Percentiles rank a stretch among this genome's conserved stretches.
Evolutionary conservation across 2,113 vertebrate genomes (phyloP).

Genomic region (Euleptes europaea): DNA sequence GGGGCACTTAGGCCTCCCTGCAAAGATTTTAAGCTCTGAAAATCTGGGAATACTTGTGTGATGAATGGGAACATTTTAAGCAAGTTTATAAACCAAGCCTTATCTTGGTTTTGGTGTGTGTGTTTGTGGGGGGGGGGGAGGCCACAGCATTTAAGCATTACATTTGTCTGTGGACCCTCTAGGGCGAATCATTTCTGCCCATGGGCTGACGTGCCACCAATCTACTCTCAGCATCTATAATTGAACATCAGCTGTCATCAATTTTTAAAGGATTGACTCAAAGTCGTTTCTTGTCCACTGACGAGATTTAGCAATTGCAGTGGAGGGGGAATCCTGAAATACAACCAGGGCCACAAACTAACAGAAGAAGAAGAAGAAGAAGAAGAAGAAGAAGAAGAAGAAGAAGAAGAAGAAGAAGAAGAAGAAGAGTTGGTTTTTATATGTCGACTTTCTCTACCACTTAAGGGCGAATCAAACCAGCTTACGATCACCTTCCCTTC

Average conservation of each 20-base stretch:
- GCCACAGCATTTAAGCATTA: conserved; percentile 61
- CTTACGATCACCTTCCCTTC: no score
- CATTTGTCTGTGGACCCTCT: conserved; percentile 66
- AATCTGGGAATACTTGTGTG: no score
- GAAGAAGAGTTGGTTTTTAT: no score
- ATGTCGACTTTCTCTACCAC: no score
- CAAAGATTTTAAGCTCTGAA: no score
- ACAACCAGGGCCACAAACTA: no score
- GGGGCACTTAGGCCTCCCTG: background rate
- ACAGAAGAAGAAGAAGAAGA: no score
- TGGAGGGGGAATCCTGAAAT: conserved; percentile 38
- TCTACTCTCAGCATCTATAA: conserved; percentile 60
- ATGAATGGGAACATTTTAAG: conserved; percentile 44
- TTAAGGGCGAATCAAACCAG: no score
- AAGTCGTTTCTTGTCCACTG: conserved; percentile 48
- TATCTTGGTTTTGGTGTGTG: conserved; percentile 19
- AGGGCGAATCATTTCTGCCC: conserved; percentile 59
- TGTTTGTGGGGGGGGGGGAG: no score
- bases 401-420: no score
- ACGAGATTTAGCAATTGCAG: conserved; percentile 8
- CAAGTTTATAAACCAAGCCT: conserved; percentile 59
- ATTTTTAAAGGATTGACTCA: conserved; percentile 64
- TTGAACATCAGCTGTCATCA: conserved; percentile 65
- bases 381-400: no score
- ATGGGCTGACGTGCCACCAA: conserved; percentile 62